Base-by-base conservation (phyloP, 2,113 vertebrate genomes). In the Triplophysa siluroides region DNA sequence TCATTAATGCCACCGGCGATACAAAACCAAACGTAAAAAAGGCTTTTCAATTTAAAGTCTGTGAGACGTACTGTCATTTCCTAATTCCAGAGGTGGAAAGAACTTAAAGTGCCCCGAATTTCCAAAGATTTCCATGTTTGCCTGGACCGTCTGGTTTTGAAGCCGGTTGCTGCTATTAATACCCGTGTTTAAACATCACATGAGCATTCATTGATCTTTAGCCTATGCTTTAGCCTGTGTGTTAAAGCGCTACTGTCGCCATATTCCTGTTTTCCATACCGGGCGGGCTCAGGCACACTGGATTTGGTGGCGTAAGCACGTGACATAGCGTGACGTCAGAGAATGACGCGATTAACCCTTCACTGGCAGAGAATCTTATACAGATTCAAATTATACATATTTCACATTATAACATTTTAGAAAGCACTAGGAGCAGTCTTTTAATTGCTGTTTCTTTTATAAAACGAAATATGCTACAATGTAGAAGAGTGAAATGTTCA, bases 41-140 rank as follows among this genome's bases (percentile, higher is more conserved):
- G 11, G 18, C 21, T 24, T 29, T 10, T 29, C 70, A 13, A 66
- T 29, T 3, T 72, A 84, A 81, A 78, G 38, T 26, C 1, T 33
- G 8, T 23, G 38, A 65, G 65, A 38, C 64, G 14, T 79, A 13
- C 33, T 60, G 9, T 65, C 65, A 66, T 21, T 65, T 8, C 45
- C 33, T 56, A 77, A 67, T 76, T 84, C 81, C 73, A 52, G 78
- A 16, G 62, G 43, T 33, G 45, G 75, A 80, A 78, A 18, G 12
- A 33, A 14, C 60, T 66, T 73, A 33, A 64, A 66, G 7, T 78
- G 83, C 82, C 47, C 41, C 54, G 60, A 70, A 79, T 78, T 85
- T 83, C 85, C 47, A 63, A 63, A 33, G 38, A 18, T 84, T 86
- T 90, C 89, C 92, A 93, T 91, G 4, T n/a, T 88, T 54, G 47